Evolutionary conservation across 2,797 vertebrate genomes (phyloP).

Genomic region (Eremophila alpestris): DNA sequence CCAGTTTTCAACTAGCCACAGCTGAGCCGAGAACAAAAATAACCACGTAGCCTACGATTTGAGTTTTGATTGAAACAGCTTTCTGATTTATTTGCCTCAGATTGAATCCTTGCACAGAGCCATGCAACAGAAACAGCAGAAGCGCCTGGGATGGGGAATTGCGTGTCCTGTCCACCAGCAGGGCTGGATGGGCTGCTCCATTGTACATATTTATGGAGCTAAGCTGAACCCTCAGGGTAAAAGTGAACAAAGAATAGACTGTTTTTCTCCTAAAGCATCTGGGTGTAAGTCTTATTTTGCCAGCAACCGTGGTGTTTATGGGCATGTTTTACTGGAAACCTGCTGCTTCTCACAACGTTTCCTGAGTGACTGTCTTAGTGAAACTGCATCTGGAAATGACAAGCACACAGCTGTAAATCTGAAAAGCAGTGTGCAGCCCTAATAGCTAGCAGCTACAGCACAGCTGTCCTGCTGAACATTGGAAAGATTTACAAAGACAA

Average conservation of each 20-base stretch:
- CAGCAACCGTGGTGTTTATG: conserved; percentile 81
- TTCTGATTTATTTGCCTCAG: neutral
- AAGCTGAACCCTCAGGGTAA: conserved; percentile 66
- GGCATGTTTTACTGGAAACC: conserved; percentile 82
- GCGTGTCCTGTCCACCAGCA: neutral
- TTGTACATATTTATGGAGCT: conserved; percentile 50
- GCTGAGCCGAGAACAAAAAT: neutral
- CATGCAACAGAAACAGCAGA: conserved; percentile 1
- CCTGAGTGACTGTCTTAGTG: conserved; percentile 78
- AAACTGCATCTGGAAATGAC: conserved; percentile 84
- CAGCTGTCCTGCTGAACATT: conserved; percentile 61
- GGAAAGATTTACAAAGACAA: conserved; percentile 75
- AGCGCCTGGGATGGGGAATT: neutral
- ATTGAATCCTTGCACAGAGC: neutral
- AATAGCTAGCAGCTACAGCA: conserved; percentile 76
- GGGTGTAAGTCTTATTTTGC: conserved; percentile 75
- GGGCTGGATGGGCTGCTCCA: conserved; percentile 20
- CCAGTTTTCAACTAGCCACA: neutral
- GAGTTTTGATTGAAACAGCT: neutral
- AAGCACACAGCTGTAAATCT: conserved; percentile 79
- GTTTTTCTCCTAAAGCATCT: conserved; percentile 74
- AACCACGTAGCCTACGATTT: neutral
- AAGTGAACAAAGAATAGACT: conserved; percentile 72
- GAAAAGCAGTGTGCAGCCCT: conserved; percentile 71
- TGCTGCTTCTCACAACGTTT: conserved; percentile 80